These are phyloP conservation scores for Cygnus buccinator DNA, from an alignment of 2,113 vertebrate genomes.

Conservation along the genomic window DNA sequence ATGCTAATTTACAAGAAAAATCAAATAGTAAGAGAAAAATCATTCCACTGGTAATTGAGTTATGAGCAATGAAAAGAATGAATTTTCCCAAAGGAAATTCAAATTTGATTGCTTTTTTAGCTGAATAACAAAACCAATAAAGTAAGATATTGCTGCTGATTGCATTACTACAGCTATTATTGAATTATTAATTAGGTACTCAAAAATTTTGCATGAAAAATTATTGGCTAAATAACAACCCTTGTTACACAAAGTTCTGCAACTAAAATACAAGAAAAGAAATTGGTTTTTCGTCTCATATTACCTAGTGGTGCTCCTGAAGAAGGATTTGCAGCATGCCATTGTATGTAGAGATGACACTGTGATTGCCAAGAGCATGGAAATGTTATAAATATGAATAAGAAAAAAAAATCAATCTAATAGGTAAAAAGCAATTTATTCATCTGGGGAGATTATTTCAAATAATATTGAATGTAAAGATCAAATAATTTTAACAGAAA, in stretches of 20 bases:
- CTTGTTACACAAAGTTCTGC: neutral
- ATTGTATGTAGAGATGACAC: neutral
- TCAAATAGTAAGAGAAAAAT: neutral
- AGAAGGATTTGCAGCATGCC: neutral
- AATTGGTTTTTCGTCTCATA: neutral
- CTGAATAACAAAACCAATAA: neutral
- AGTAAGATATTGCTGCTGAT: neutral
- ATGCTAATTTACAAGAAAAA: neutral
- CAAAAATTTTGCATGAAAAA: neutral
- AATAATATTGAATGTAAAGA: neutral
- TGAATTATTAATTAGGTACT: neutral
- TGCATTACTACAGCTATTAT: neutral
- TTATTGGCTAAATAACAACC: neutral
- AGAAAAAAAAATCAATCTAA: neutral
- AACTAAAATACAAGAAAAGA: neutral
- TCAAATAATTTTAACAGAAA: conserved; percentile 1
- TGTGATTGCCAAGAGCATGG: neutral
- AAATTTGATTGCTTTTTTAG: neutral
- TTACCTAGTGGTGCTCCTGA: neutral
- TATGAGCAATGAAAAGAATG: neutral
- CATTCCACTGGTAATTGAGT: neutral
- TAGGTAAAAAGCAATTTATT: neutral
- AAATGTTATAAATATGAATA: neutral
- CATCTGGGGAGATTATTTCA: neutral
- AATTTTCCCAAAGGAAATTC: neutral